Evolutionary conservation across 2,888 invertebrate genomes (phyloP).

Genomic region (Dynastes grantii): DNA sequence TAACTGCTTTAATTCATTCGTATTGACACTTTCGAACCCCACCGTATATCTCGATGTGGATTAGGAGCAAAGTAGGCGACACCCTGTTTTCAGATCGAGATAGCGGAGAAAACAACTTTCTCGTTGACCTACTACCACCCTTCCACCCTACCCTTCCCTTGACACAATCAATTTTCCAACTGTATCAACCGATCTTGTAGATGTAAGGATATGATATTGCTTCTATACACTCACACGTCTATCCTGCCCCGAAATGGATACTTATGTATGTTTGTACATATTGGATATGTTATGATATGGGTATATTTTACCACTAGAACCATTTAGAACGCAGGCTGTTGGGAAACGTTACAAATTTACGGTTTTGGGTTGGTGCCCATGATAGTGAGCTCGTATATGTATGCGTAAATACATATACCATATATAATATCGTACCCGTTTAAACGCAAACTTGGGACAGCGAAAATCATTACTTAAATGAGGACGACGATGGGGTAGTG

Average conservation of each 20-base stretch:
- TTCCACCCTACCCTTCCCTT: neutral
- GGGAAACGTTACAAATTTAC: conserved; percentile 31
- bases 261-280: conserved; percentile 5
- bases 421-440: conserved; percentile 24
- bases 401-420: conserved; percentile 3
- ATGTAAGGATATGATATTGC: conserved; percentile 27
- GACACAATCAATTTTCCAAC: conserved; percentile 46
- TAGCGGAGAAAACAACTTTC: conserved; percentile 17
- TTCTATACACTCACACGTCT: neutral
- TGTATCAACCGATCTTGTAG: conserved; percentile 40
- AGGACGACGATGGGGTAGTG: conserved; percentile 14
- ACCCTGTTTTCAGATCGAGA: conserved; percentile 5
- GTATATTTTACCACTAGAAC: neutral
- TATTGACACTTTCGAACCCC: too few species aligned
- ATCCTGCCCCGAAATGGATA: neutral
- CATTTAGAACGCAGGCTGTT: neutral
- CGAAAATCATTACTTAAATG: conserved; percentile 46
- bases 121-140: conserved; percentile 44
- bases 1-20: too few species aligned
- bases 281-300: conserved; percentile 12
- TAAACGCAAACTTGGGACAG: conserved; percentile 23
- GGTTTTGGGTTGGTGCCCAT: neutral
- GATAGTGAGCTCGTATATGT: neutral
- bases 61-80: conserved; percentile 15
- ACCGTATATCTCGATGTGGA: neutral